Conservation (phyloP, 2,113 vertebrate species). For the Prunella himalayana region DNA sequence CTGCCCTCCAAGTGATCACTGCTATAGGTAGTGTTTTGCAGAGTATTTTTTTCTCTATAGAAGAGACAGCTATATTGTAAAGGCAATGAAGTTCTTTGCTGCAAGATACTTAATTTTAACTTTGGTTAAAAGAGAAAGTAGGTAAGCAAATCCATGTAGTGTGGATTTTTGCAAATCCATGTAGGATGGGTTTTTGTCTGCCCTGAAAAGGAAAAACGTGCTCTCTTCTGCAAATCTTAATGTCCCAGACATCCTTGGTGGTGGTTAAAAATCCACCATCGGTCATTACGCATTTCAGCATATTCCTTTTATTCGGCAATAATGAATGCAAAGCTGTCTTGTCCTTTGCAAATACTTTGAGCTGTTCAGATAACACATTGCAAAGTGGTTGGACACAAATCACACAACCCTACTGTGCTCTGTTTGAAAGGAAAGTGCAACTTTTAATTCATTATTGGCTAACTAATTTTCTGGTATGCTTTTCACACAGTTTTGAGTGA, state of each 20-base stretch:
- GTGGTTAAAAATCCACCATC: background rate
- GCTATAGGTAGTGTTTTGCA: background rate
- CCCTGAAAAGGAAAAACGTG: background rate
- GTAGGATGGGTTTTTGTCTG: background rate
- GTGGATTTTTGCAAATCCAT: background rate
- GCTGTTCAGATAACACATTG: conserved; percentile 10
- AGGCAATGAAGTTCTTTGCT: background rate
- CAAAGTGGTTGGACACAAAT: background rate
- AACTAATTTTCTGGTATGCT: conserved; percentile 22
- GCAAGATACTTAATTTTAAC: background rate
- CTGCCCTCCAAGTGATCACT: background rate
- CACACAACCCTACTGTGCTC: background rate
- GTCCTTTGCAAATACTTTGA: conserved; percentile 10
- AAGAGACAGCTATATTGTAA: background rate
- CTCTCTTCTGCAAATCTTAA: background rate
- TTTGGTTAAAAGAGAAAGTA: background rate
- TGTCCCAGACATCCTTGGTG: background rate
- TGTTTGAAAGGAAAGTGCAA: conserved; percentile 8
- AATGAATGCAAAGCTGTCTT: conserved; percentile 32
- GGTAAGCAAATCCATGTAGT: background rate
- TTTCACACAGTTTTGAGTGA: background rate
- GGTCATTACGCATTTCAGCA: background rate
- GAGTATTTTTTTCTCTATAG: background rate
- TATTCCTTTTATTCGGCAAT: conserved; percentile 10
- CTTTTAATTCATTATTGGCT: conserved; percentile 17